Base-by-base conservation (phyloP, 2,888 invertebrate species). In the Celastrina argiolus region DNA sequence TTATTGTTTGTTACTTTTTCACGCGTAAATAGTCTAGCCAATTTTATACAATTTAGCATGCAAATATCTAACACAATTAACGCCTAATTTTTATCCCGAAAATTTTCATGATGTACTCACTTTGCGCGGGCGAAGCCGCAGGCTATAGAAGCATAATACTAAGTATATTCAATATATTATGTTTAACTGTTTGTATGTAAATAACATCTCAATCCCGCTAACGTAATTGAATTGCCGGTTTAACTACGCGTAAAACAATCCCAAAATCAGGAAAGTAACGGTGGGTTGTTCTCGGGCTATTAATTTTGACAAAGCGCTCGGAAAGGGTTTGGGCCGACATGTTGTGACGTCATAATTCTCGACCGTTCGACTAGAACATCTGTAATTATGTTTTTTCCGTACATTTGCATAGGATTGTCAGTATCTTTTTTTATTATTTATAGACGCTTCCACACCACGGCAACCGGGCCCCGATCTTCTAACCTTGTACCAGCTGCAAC, bases 201-300 rank as follows among this genome's bases (percentile, higher is more conserved):
- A 56, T 36, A 22, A 67, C 68, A 63, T 69, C 66, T 82, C 79
- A 79, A 82, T 81, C 77, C 83, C 81, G 83, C 84, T 84, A 83
- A 81, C 81, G 82, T 89, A 89, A 91, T 91, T 90, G 88, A 74
- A 85, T 88, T 87, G 91, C 81, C 81, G 80, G 84, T 82, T 87
- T 89, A 90, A 91, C 88, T 88, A 88, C 84, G 87, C 89, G 89
- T 87, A 83, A 88, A 89, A 90, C 88, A 89, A 88, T 88, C 84
- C 81, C 78, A 81, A 84, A 86, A 85, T 84, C 84, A 81, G 85
- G 84, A 88, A 87, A 89, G 80, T 74, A 74, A 77, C 80, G 79
- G 77, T 73, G 74, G 65, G 73, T 74, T 79, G 78, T 88, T 89
- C 81, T 88, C 87, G 91, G 84, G 81, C 78, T 87, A 86, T 91